Evolutionary conservation across 2,797 vertebrate species (phyloP), one percentile per base, ranked within the genome.

Genomic region (Esox lucius): DNA sequence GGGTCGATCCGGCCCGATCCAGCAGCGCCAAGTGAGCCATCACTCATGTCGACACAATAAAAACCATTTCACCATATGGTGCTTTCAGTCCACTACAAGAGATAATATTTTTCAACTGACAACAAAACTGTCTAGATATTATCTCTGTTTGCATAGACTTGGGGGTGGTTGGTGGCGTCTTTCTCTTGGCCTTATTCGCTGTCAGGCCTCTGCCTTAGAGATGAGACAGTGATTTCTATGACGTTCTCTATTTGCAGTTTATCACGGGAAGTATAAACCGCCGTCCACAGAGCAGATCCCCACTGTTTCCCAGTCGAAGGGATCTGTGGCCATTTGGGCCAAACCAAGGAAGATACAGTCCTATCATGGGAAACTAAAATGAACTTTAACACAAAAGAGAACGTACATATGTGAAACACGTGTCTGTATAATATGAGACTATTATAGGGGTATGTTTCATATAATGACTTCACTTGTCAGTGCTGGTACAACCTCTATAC

Each of bases 31-130:
- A 94, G 86, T 91, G 87, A 93, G 91, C 92, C 89, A 91, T 93
- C 91, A 94, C 83, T 94, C 91, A 94, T 82, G 88, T 92, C 90
- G 90, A 85, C 86, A 84, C 86, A 87, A 87, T 87, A 87, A 91
- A 90, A 90, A 92, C 89, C 86, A 90, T 89, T 91, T 91, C 88
- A 90, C 91, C 90, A 92, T 92, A 92, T 92, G 91, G 89, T 85
- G 90, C 91, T 88, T 92, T 93, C 89, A 89, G 88, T 91, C 90
- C 93, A 94, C 87, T 89, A 88, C 87, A 86, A 89, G 88, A 90
- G 87, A 91, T 91, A 90, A 91, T 91, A 91, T 92, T 92, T 46
- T 92, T 92, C 86, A 87, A 82, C 89, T 90, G 86, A 94, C 89
- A 91, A 91, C 89, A 90, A 87, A 92, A 93, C 89, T 89, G 89